Conservation (phyloP, 2,888 invertebrate genomes). For the Dasysyrphus tricinctus region DNA sequence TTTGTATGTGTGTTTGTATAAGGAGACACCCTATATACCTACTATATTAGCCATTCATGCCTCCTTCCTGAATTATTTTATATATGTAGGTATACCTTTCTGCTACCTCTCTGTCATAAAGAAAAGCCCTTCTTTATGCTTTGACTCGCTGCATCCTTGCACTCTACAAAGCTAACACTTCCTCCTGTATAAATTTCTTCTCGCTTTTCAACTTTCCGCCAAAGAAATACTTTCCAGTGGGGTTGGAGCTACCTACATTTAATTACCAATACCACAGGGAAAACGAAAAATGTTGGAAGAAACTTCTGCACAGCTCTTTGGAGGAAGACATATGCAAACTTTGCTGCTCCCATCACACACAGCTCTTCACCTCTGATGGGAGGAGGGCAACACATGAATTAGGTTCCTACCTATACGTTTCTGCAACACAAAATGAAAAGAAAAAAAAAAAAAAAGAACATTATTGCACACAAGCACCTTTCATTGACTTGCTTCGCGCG, state of each 20-base stretch:
- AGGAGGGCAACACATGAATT: conserved; percentile 3
- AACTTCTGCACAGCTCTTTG: conserved; percentile 20
- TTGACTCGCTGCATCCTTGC: conserved; percentile 31
- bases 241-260: conserved; percentile 50
- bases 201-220: conserved; percentile 45
- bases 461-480: conserved; percentile 62
- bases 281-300: conserved; percentile 30
- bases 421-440: neutral
- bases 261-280: conserved; percentile 64
- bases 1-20: conserved; percentile 6
- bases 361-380: neutral
- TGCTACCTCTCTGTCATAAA: neutral
- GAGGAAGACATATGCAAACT: conserved; percentile 25
- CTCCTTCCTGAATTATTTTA: conserved; percentile 25
- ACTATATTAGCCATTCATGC: conserved; percentile 59
- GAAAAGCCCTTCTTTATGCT: conserved; percentile 13
- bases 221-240: conserved; percentile 28
- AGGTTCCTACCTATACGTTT: neutral
- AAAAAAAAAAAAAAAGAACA: conserved; percentile 64
- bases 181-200: conserved; percentile 35
- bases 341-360: neutral
- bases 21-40: conserved; percentile 23
- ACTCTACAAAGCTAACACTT: conserved; percentile 31
- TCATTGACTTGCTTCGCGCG: conserved; percentile 55
- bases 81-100: no score